These are phyloP conservation scores for Caenorhabditis wallacei DNA, from an alignment of 2,888 invertebrate genomes.

Conservation along the genomic window DNA sequence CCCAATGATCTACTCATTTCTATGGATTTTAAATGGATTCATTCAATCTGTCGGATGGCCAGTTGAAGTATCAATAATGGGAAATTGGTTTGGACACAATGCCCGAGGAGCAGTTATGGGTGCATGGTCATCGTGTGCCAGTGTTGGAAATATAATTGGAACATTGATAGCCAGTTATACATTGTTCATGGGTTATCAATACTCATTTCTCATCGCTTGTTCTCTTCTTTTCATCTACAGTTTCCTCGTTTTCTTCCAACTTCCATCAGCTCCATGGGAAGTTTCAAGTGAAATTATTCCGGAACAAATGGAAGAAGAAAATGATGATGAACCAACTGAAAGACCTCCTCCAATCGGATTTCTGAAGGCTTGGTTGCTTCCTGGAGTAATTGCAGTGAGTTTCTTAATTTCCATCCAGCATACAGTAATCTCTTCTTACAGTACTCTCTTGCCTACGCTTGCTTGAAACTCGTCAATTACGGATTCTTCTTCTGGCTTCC, in stretches of 20 bases:
- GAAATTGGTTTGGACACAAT: conserved; percentile 84
- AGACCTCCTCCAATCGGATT: conserved; percentile 72
- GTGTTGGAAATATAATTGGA: conserved; percentile 85
- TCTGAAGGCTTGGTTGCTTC: conserved; percentile 71
- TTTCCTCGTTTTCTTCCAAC: conserved; percentile 83
- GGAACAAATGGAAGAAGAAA: conserved; percentile 44
- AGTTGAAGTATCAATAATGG: conserved; percentile 84
- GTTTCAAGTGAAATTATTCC: conserved; percentile 62
- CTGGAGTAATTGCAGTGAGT: conserved; percentile 75
- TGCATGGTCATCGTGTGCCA: conserved; percentile 84
- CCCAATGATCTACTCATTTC: conserved; percentile 82
- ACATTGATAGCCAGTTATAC: conserved; percentile 84
- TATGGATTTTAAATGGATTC: conserved; percentile 84
- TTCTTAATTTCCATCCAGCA: background rate
- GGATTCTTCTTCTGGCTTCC: conserved; percentile 85
- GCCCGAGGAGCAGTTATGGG: conserved; percentile 85
- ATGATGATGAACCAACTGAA: conserved; percentile 40
- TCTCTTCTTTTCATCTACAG: conserved; percentile 84
- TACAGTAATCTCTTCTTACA: conserved; percentile 75
- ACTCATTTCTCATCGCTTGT: conserved; percentile 84
- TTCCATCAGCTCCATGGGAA: conserved; percentile 84
- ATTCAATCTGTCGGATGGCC: conserved; percentile 85
- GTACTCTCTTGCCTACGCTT: conserved; percentile 85
- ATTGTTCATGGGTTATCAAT: conserved; percentile 84
- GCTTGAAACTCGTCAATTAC: conserved; percentile 85